Evolutionary conservation across 1,140 invertebrate species (phyloP), one percentile per base, ranked within the genome.

Genomic region (Rhagoletis zephyria): DNA sequence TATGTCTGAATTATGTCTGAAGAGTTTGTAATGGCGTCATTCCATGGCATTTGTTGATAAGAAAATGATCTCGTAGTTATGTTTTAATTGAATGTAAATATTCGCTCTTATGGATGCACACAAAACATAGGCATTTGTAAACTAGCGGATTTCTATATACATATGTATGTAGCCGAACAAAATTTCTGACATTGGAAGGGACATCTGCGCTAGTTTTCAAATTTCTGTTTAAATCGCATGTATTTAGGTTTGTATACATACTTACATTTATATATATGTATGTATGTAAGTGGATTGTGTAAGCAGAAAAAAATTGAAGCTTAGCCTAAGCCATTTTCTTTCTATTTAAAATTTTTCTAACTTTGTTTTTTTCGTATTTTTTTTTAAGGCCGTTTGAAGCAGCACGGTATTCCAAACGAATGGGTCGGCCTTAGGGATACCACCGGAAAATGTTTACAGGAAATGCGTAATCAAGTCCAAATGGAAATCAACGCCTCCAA

Each of bases 401-500:
- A 45, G 7, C 87, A 51, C 30, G 51, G 85, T 19, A 5, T 88
- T 4, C 87, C 87, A 3, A 65, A 89, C 42, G 93, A 94, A 89
- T 97, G 96, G 96, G 91, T 95, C 10, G 95, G 95, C 14, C 96
- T 97, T 3, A 81, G 56, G 51, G 48, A 51, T 16, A 81, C 51
- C 95, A 94, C 94, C 3, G 85, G 89, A 9, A 91, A 93, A 0
- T 98, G 97, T 90, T 91, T 94, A 0, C 92, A 93, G 30, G 93
- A 93, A 60, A 94, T 97, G 92, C 94, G 95, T 56, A 89, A 93
- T 6, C 97, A 98, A 93, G 95, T 98, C 2, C 95, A 97, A 90
- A 94, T 92, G 89, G 97, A 98, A 93, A 94, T 97, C 14, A 93
- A 94, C 77, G 97, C 97, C 63, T 95, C 97, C 1, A 94, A 97